Evolutionary conservation across 2,113 vertebrate genomes (phyloP).

Genomic region (Rhipidura dahli): DNA sequence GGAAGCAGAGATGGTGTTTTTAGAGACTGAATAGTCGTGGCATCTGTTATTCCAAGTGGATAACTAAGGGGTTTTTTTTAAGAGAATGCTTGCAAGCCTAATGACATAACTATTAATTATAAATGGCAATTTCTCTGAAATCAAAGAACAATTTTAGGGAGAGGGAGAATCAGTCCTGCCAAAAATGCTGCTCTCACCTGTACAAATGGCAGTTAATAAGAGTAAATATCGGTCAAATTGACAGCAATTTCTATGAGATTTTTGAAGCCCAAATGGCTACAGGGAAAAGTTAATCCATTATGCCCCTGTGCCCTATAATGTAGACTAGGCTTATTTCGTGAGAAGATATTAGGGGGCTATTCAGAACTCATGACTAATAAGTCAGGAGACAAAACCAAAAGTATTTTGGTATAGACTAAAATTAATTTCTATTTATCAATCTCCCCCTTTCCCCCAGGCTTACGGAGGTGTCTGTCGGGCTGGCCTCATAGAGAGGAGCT

Average conservation of each 20-base stretch:
- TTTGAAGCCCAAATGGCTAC: background rate
- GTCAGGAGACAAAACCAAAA: background rate
- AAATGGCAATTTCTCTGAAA: background rate
- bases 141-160: background rate
- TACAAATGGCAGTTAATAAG: background rate
- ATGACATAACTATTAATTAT: background rate
- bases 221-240: background rate
- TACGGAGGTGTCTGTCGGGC: background rate
- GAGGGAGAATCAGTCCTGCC: background rate
- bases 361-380: background rate
- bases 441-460: fast-evolving
- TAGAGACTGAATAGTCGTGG: background rate
- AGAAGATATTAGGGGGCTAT: background rate
- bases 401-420: background rate
- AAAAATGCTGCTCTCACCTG: background rate
- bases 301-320: background rate
- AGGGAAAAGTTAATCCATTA: background rate
- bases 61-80: background rate
- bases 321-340: background rate
- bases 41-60: background rate
- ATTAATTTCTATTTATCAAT: background rate
- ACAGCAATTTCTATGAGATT: background rate
- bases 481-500: background rate
- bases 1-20: background rate
- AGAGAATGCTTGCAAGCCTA: background rate